These are phyloP conservation scores for Cisticola juncidis DNA, from an alignment of 2,113 vertebrate species.

Conservation along the genomic window DNA sequence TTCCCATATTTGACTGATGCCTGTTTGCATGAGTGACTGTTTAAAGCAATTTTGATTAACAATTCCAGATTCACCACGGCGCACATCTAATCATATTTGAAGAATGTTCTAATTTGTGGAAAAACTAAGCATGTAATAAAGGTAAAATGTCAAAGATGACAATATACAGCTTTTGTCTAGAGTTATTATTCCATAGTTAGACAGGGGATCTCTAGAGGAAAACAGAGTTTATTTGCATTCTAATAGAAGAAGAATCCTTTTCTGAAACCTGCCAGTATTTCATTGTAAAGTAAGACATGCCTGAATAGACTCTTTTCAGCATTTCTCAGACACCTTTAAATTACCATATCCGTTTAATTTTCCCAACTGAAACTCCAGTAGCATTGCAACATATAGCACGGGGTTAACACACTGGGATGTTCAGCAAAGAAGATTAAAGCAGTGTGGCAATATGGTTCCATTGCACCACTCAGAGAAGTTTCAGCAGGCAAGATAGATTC, in stretches of 20 bases:
- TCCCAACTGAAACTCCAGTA: slow-evolving; percentile 22
- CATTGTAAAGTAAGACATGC: slow-evolving; percentile 26
- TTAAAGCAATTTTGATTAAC: slow-evolving; percentile 15
- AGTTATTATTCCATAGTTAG: slow-evolving; percentile 25
- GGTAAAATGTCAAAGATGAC: neutral
- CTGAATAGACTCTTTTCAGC: slow-evolving; percentile 46
- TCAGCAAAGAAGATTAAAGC: neutral
- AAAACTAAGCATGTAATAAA: slow-evolving; percentile 30
- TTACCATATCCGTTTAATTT: slow-evolving; percentile 47
- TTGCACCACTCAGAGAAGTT: neutral
- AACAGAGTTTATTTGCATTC: slow-evolving; percentile 63
- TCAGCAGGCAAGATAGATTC: slow-evolving; percentile 8
- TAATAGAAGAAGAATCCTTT: slow-evolving; percentile 52
- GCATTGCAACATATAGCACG: neutral
- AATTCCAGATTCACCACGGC: neutral
- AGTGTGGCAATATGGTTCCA: neutral
- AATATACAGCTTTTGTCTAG: slow-evolving; percentile 10
- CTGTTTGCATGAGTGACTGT: neutral
- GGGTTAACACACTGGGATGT: neutral
- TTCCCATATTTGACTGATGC: neutral
- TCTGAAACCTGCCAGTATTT: slow-evolving; percentile 44
- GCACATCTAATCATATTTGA: neutral
- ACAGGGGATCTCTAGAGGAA: neutral
- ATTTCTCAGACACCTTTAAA: slow-evolving; percentile 61
- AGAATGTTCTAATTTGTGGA: neutral